A percentile compares a stretch with the other conserved stretches of the same genome.
phyloP scores from a whole-genome alignment of 2,888 invertebrate species.

The Polymixis flavicincta region DNA sequence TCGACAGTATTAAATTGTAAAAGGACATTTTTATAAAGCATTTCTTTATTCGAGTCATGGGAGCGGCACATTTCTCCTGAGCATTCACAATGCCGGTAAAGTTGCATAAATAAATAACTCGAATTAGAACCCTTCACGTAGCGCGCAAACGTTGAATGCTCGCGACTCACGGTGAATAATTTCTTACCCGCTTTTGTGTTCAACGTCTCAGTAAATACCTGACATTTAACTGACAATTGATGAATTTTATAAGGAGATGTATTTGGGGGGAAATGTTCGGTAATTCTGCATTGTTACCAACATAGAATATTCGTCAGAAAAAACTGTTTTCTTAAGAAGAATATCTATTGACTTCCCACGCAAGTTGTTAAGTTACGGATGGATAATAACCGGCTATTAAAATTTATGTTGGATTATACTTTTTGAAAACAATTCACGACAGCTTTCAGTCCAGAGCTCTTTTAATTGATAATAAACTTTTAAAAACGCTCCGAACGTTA shows the following conservation, averaged over 20 bases:
- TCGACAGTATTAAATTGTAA: constrained; percentile 69
- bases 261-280: constrained; percentile 43
- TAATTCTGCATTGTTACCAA: constrained; percentile 14
- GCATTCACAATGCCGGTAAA: constrained; percentile 76
- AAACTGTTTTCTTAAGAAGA: constrained; percentile 29
- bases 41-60: constrained; percentile 71
- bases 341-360: constrained; percentile 28
- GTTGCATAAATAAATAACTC: constrained; percentile 85
- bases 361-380: constrained; percentile 25
- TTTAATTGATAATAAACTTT: constrained; percentile 1
- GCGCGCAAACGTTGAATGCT: constrained; percentile 74
- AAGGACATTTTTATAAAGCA: constrained; percentile 73
- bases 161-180: constrained; percentile 75
- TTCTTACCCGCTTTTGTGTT: constrained; percentile 72
- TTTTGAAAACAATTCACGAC: constrained; percentile 27
- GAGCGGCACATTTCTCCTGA: constrained; percentile 72
- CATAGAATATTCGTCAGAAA: constrained; percentile 33
- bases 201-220: constrained; percentile 69
- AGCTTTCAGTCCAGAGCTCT: background rate
- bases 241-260: constrained; percentile 63
- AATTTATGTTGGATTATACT: constrained; percentile 14
- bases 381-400: constrained; percentile 41
- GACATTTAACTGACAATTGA: constrained; percentile 71
- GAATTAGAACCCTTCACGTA: constrained; percentile 81
- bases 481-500: background rate